Evolutionary conservation across 2,797 vertebrate species (phyloP).

Genomic region (Threskiornis aethiopicus): DNA sequence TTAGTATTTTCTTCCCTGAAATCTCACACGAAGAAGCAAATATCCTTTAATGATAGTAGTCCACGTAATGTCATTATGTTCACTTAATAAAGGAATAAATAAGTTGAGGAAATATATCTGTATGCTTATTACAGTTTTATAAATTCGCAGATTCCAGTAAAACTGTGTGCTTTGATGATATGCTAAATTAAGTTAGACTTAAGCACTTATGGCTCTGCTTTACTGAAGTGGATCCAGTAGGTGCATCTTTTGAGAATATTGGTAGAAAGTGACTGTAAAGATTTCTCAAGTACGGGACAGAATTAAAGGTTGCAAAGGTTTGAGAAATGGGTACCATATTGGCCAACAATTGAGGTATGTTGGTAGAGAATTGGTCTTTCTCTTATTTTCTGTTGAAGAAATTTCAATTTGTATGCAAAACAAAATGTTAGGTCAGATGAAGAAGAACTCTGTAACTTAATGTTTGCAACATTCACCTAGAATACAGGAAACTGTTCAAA

Average conservation of each 20-base stretch:
- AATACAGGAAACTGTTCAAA: neutral
- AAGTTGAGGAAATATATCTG: neutral
- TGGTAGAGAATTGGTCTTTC: neutral
- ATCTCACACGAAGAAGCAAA: neutral
- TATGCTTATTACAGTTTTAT: neutral
- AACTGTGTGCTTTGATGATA: neutral
- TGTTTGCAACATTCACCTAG: neutral
- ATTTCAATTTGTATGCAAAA: neutral
- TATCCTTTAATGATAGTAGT: neutral
- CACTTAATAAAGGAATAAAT: neutral
- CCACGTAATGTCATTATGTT: neutral
- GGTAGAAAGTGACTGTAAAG: neutral
- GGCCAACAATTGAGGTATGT: accelerated
- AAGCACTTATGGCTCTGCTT: neutral
- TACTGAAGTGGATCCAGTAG: neutral
- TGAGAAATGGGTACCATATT: neutral
- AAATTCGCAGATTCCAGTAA: neutral
- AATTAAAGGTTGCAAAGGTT: neutral
- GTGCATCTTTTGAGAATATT: neutral
- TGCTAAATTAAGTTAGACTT: neutral
- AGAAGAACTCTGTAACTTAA: neutral
- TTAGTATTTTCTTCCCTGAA: neutral
- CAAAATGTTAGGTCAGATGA: neutral
- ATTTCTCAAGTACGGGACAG: neutral
- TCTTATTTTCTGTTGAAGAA: neutral